These are phyloP conservation scores for Psylliodes chrysocephalus DNA, from an alignment of 2,888 invertebrate species.

Conservation along the genomic window DNA sequence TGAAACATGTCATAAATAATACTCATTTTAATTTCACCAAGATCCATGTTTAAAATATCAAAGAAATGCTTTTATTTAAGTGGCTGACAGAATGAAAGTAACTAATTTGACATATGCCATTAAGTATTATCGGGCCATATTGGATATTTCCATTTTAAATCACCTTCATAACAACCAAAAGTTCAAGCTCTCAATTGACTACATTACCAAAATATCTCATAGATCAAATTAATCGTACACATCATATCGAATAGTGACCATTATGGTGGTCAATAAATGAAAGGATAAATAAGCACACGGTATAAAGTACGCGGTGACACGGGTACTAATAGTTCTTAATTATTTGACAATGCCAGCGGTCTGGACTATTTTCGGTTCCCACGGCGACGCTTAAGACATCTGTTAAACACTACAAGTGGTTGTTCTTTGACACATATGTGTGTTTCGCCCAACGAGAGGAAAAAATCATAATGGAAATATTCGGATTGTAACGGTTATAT, in stretches of 20 bases:
- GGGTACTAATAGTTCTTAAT: constrained; percentile 52
- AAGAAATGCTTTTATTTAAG: too few relatives aligned
- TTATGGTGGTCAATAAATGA: constrained; percentile 13
- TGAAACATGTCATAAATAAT: too few relatives aligned
- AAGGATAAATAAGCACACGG: constrained; percentile 33
- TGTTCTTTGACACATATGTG: constrained; percentile 19
- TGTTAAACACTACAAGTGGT: constrained; percentile 42
- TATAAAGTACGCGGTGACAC: constrained; percentile 54
- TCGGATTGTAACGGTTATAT: neutral
- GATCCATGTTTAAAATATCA: too few relatives aligned
- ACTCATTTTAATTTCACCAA: too few relatives aligned
- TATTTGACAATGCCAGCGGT: constrained; percentile 54
- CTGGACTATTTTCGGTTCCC: constrained; percentile 46
- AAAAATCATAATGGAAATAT: constrained; percentile 15
- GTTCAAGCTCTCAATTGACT: neutral
- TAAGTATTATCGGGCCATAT: too few relatives aligned
- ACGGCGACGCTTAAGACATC: constrained; percentile 48
- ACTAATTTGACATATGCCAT: too few relatives aligned
- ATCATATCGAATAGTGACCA: constrained; percentile 13
- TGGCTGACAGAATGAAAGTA: too few relatives aligned
- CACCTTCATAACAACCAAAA: too few relatives aligned
- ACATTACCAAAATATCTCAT: neutral
- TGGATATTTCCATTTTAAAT: neutral
- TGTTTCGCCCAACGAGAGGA: neutral
- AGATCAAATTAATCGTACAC: neutral